Base-by-base conservation (phyloP, 2,113 vertebrate species). In the Sminthopsis crassicaudata region DNA sequence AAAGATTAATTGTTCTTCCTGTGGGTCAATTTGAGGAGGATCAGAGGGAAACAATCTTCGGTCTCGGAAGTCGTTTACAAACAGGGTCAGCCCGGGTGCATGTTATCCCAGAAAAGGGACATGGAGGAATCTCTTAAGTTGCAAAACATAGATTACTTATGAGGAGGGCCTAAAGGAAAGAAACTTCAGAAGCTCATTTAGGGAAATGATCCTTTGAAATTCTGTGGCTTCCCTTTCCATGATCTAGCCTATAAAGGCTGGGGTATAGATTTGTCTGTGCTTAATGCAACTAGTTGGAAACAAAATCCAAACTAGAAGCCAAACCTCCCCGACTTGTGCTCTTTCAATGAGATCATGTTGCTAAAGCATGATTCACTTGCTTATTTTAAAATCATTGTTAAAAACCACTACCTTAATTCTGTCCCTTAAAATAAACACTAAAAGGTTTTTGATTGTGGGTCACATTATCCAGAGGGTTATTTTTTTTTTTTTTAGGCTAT, bases 401-500 rank as follows among this genome's bases (percentile, higher is more conserved):
- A 93, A 93, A 94, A 12, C 54, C 92, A 52, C n/a, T 92, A 50
- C 60, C 96, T 46, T 92, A 60, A 95, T 91, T 93, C 96, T 42
- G 12, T 84, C 97, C 46, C 90, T 97, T 94, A 93, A 76, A 96
- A 67, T 54, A 92, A 93, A 95, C 96, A 96, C 50, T 50, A 94
- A 55, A 93, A 94, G 51, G 91, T 96, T 46, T 96, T 42, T 92
- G 90, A 91, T 53, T 0, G n/a, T 96, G 91, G 92, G 91, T 96
- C 94, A 95, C 89, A 92, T 57, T 94, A 95, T 51, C 95, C 93
- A 27, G n/a, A 92, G 90, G 91, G 48, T 94, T 97, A 96, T 55
- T 88, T 26, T 96, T 96, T 53, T 94, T 97, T 96, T 60, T 89
- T 46, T 95, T 94, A 88, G 46, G 52, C 90, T 96, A 91, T 91